Base-by-base conservation (phyloP, 2,113 vertebrate species). In the Dinomys branickii region DNA sequence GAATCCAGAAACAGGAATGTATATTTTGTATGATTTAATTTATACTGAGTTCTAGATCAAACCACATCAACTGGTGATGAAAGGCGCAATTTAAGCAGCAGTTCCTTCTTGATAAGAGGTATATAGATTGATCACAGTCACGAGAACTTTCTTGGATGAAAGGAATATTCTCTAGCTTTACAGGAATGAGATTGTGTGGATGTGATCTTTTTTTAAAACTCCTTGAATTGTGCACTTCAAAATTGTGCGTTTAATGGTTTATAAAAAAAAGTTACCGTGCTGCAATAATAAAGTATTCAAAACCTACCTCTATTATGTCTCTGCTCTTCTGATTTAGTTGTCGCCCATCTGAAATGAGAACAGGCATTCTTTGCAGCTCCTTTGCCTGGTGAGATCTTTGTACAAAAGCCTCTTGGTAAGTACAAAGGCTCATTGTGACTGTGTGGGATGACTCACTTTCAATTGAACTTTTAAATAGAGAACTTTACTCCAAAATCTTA, bases 401-500 rank as follows among this genome's bases (percentile, higher is more conserved):
- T 73, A 96, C 86, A 97, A 96, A 98, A 96, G 95, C 81, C 87
- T 90, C 83, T 95, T 73, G 82, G 77, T 44, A 94, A 97, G 95
- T 89, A 97, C 95, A 97, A 97, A 97, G 95, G 83, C 83, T 97
- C 92, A 89, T 90, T 98, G 94, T 97, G 38, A 86, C 92, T 94
- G 71, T 85, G 44, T 82, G 71, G 75, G 86, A 84, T 96, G 97
- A 98, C 92, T 98, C 96, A 98, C 22, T 93, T 59, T 90, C 97
- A 97, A 82, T 19, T 97, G 90, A 98, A 98, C 88, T 97, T 98
- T 97, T 91, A 96, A 97, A 97, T 91, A 96, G 61, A 38, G 69
- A 97, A 91, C 85, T 93, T 83, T 54, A 80, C 93, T 97, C 92
- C 38, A 78, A 96, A 97, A 94, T 97, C 94, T 94, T 95, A 59